A percentile compares a stretch with the other conserved stretches of the same genome.
Conservation (phyloP, 2,888 invertebrate species). For the Drosophila mercatorum region DNA sequence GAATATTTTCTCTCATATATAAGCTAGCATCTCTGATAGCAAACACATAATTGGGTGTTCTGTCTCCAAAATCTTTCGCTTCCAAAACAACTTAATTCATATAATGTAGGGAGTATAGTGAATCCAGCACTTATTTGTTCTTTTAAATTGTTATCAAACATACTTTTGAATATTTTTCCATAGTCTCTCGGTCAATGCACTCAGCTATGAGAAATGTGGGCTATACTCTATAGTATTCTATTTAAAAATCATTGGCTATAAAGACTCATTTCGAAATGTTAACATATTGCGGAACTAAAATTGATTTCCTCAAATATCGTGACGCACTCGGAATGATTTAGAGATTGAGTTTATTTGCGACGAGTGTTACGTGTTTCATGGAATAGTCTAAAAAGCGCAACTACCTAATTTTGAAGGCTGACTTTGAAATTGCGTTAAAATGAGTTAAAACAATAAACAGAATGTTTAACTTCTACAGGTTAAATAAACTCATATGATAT, state of each 20-base stretch:
- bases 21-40: too few relatives aligned
- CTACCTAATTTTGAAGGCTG: background rate
- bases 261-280: background rate
- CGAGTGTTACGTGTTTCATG: slow-evolving; percentile 16
- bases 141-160: background rate
- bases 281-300: slow-evolving; percentile 8
- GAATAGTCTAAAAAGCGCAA: background rate
- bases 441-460: background rate
- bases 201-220: background rate
- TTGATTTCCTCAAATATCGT: slow-evolving; percentile 3
- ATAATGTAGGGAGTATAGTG: too few relatives aligned
- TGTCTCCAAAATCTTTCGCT: too few relatives aligned
- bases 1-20: too few relatives aligned
- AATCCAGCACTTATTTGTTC: too few relatives aligned
- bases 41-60: too few relatives aligned
- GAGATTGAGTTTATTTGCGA: background rate
- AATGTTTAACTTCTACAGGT: background rate
- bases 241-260: background rate
- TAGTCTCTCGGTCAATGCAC: background rate
- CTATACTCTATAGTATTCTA: background rate
- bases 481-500: background rate
- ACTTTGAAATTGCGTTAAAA: background rate
- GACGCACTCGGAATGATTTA: slow-evolving; percentile 11
- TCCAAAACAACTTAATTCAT: too few relatives aligned
- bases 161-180: background rate